Base-by-base conservation (phyloP, 23 tunicate genomes). In the Corella eumyota region DNA sequence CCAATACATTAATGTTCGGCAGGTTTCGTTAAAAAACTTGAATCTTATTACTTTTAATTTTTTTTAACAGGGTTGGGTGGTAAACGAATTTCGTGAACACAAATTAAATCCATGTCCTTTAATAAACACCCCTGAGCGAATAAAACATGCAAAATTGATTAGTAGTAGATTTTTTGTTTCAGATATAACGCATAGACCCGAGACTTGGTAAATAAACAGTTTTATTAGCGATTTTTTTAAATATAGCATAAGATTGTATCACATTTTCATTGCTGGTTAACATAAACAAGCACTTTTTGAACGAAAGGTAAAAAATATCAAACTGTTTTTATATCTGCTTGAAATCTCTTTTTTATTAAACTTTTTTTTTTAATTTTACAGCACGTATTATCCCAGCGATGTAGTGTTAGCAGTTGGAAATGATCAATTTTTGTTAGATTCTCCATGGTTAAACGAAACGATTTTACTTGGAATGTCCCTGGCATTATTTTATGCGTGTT, bases 351-450 rank as follows among this genome's bases (percentile, higher is more conserved):
- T n/a, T n/a, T n/a, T n/a, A n/a, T n/a, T n/a, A n/a, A n/a, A n/a
- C n/a, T n/a, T n/a, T n/a, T n/a, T n/a, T n/a, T n/a, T n/a, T n/a
- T n/a, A n/a, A n/a, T n/a, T n/a, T n/a, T n/a, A n/a, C 45, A 60
- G 65, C 15, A 25, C 65, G 23, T 60, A 30, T 45, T 31, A 30
- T 3, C 65, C 65, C 2, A 34, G 45, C 22, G 45, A 30, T 6
- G 1, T 2, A 25, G 75, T 70, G 30, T 53, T 70, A 19, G 47
- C 75, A 6, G 66, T 70, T 11, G 75, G 75, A 32, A 35, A 40
- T 35, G 75, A 70, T 35, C 27, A 3, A 26, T 70, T 34, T 36
- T 38, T 70, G 51, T 32, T 70, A 33, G 54, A 37, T 6, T 66
- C 36, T 25, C 75, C 75, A 1, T 70, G 75, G 75, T 13, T 58